phyloP scores from a whole-genome alignment of 2,113 vertebrate genomes.

The Cololabis saira region DNA sequence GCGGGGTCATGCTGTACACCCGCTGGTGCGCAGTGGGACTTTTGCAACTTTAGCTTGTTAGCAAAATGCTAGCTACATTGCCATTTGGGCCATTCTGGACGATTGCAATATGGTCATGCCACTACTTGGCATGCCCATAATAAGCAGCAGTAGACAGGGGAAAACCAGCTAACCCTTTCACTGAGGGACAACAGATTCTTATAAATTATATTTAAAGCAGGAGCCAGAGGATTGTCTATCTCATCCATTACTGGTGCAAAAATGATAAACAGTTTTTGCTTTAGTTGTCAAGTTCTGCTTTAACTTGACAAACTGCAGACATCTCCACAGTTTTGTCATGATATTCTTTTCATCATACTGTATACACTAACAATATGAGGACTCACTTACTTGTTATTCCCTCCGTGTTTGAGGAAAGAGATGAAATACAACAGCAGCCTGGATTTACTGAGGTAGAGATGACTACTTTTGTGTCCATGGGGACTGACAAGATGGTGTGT shows the following conservation, averaged over 20 bases:
- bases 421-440: constrained; percentile 7
- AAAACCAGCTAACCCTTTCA: neutral
- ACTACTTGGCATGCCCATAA: too few relatives aligned
- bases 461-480: constrained; percentile 6
- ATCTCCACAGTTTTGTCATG: neutral
- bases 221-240: neutral
- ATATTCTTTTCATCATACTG: neutral
- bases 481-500: constrained; percentile 25
- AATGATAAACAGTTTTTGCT: too few relatives aligned
- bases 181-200: neutral
- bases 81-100: too few relatives aligned
- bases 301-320: constrained; percentile 4
- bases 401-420: constrained; percentile 28
- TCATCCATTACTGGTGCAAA: too few relatives aligned
- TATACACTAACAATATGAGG: constrained; percentile 1
- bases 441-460: neutral
- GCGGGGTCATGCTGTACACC: too few relatives aligned
- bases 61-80: too few relatives aligned
- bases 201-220: neutral
- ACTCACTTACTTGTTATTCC: constrained; percentile 26
- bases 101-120: too few relatives aligned
- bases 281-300: neutral
- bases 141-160: too few relatives aligned
- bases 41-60: too few relatives aligned
- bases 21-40: too few relatives aligned